Percentiles rank a stretch among this genome's conserved stretches.
phyloP scores from a whole-genome alignment of 2,113 vertebrate species.

The Edolisoma coerulescens region DNA sequence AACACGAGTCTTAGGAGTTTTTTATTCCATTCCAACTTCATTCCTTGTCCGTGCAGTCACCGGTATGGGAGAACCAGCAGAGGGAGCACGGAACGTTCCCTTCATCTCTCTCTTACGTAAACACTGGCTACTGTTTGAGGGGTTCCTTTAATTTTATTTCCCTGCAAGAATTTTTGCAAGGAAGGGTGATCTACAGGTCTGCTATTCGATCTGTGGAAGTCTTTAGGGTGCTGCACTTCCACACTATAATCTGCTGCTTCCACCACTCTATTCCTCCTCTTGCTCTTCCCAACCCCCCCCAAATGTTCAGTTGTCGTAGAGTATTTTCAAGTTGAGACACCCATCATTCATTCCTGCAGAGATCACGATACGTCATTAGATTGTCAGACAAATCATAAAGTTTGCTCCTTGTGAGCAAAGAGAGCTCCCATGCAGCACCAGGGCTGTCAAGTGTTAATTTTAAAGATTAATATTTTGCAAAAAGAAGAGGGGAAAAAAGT shows the following conservation, averaged over 20 bases:
- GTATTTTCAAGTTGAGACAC: not conserved
- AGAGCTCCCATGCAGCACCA: not conserved
- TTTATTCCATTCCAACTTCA: not conserved
- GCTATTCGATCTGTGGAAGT: not conserved
- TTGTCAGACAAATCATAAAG: not conserved
- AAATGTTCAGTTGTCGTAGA: not conserved
- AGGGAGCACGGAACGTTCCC: slow-evolving; percentile 9
- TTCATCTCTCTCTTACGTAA: not conserved
- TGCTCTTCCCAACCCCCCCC: not conserved
- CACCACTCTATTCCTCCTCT: not conserved
- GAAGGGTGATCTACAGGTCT: not conserved
- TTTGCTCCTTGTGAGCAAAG: not conserved
- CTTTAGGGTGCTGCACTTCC: not conserved
- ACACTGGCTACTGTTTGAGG: not conserved
- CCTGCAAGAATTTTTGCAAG: not conserved
- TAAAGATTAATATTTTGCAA: not conserved
- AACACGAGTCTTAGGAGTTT: not conserved
- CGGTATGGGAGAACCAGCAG: not conserved
- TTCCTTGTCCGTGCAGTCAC: not conserved
- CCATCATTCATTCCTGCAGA: not conserved
- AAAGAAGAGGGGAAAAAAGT: not conserved
- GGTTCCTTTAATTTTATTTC: not conserved
- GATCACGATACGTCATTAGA: not conserved
- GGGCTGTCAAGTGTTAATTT: not conserved
- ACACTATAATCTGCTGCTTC: not conserved